Percentiles rank a stretch among this genome's conserved stretches.
These are phyloP conservation scores for Brachirus orientalis DNA, from an alignment of 2,113 vertebrate genomes.

Conservation along the genomic window DNA sequence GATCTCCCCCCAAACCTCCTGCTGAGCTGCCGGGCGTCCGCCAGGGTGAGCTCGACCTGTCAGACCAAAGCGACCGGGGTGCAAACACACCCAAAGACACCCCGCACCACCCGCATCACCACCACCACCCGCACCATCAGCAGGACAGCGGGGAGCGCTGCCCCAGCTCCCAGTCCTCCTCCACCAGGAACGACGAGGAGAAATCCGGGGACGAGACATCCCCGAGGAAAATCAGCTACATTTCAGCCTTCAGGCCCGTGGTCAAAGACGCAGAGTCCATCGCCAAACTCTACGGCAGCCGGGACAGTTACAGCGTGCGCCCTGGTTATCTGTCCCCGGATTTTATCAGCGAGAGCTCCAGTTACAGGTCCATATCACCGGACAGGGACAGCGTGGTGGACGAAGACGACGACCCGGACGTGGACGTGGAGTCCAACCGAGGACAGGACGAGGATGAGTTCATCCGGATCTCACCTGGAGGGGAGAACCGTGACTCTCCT, in stretches of 20 bases:
- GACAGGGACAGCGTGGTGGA: slow-evolving; percentile 89
- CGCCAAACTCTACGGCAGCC: slow-evolving; percentile 92
- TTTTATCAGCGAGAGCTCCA: slow-evolving; percentile 93
- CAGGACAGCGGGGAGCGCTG: slow-evolving; percentile 81
- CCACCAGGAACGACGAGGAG: slow-evolving; percentile 82
- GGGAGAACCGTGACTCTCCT: slow-evolving; percentile 60
- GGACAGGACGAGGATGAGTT: slow-evolving; percentile 87
- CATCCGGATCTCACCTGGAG: slow-evolving; percentile 70
- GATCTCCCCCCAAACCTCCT: slow-evolving; percentile 83
- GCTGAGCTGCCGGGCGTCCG: slow-evolving; percentile 81
- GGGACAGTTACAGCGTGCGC: slow-evolving; percentile 83
- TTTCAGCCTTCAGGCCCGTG: slow-evolving; percentile 94
- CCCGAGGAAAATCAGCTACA: slow-evolving; percentile 89
- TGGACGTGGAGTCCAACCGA: slow-evolving; percentile 92
- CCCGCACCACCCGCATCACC: slow-evolving; percentile 35
- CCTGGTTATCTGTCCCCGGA: slow-evolving; percentile 91
- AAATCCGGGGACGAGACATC: slow-evolving; percentile 85
- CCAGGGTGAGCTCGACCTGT: slow-evolving; percentile 75
- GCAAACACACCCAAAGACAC: slow-evolving; percentile 83
- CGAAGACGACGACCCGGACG: slow-evolving; percentile 86
- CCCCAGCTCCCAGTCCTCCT: slow-evolving; percentile 82
- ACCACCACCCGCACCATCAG: slow-evolving; percentile 51
- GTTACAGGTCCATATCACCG: slow-evolving; percentile 90
- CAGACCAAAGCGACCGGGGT: slow-evolving; percentile 81
- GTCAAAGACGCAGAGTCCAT: slow-evolving; percentile 94